Evolutionary conservation across 2,888 invertebrate genomes (phyloP), one percentile per base, ranked within the genome.

Genomic region (Ischnura elegans): DNA sequence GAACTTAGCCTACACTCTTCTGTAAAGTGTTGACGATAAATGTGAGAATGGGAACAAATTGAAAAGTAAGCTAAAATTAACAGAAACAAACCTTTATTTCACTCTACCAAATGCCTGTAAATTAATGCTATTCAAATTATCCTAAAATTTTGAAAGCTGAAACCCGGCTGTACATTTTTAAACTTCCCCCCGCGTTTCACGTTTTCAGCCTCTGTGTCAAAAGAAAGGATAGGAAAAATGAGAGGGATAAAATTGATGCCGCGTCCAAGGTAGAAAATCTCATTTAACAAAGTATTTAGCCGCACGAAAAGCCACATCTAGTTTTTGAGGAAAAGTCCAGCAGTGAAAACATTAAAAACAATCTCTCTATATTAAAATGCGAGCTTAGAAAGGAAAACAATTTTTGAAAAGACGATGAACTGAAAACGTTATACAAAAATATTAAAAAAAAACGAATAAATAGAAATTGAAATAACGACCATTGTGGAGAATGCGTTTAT

Each of bases 381-480:
- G 13, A 29, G 76, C 36, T 36, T 66, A 42, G 8, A 90, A 51
- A 61, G 55, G 55, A 43, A 42, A 51, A 19, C 25, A 61, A 10
- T 19, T 61, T 61, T 55, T 43, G 66, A 51, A 47, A 76, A 76
- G 36, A 76, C 5, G 76, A 36, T 36, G 55, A 21, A 25, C 21
- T 36, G n/a, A 90, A 90, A 90, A 90, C 43, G 21, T 43, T 25
- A 90, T n/a, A 66, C 66, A 6, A 61, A 43, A 76, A 10, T 25
- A n/a, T n/a, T n/a, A n/a, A n/a, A n/a, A n/a, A n/a, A n/a, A 76
- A 76, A 76, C 36, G 36, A 76, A 29, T 2, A 36, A n/a, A 43
- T 51, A 43, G 36, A 66, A 43, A 43, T 66, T 43, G 90, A 90
- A 90, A 90, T 90, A 45, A 36, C 90, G 61, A 42, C 90, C 61